Conservation (phyloP, 2,888 invertebrate species). For the Zaprionus lineosus region DNA sequence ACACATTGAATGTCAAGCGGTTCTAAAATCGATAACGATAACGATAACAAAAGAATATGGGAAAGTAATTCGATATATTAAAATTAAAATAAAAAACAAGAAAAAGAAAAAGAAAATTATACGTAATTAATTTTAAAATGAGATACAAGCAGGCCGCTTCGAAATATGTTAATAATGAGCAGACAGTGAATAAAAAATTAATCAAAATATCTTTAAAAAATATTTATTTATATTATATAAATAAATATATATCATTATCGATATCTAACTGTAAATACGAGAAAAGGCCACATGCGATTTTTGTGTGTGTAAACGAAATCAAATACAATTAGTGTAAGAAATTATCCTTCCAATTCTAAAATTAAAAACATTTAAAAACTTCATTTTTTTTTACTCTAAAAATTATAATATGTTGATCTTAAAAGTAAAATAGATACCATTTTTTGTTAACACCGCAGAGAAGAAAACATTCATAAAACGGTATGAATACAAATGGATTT, state of each 20-base stretch:
- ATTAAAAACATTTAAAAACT: background rate
- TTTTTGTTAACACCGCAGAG: constrained; percentile 29
- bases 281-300: constrained; percentile 27
- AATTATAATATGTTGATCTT: background rate
- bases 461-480: constrained; percentile 24
- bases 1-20: background rate
- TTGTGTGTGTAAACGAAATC: constrained; percentile 39
- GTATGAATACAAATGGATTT: constrained; percentile 60
- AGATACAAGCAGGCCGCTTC: constrained; percentile 25
- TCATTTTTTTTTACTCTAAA: background rate
- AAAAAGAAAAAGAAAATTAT: constrained; percentile 32
- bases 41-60: background rate
- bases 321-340: constrained; percentile 53
- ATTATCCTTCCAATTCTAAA: constrained; percentile 65
- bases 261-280: constrained; percentile 46
- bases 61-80: constrained; percentile 17
- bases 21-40: constrained; percentile 21
- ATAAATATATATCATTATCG: constrained; percentile 4
- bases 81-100: constrained; percentile 8
- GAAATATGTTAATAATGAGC: constrained; percentile 12
- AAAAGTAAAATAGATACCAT: background rate
- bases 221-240: background rate
- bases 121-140: constrained; percentile 69
- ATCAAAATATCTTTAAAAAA: constrained; percentile 21
- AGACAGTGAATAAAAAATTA: constrained; percentile 8